phyloP scores from a whole-genome alignment of 2,797 vertebrate species.

The Takifugu rubripes region DNA sequence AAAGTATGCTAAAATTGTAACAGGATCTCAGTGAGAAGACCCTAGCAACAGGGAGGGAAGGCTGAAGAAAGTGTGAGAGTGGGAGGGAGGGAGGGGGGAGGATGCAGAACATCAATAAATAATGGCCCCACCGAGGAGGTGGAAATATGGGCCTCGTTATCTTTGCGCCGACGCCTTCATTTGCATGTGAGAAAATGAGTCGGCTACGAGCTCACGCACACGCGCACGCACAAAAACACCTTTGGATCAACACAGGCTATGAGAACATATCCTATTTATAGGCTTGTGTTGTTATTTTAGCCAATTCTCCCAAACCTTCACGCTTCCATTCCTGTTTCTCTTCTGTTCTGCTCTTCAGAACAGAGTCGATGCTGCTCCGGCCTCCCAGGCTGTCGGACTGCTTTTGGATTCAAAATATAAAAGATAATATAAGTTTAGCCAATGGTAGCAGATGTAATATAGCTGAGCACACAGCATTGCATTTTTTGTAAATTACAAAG shows the following conservation, averaged over 20 bases:
- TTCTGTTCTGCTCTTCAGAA: slow-evolving; percentile 7
- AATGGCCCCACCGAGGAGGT: slow-evolving; percentile 81
- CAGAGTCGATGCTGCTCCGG: slow-evolving; percentile 1
- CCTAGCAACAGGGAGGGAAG: slow-evolving; percentile 78
- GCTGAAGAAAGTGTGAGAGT: slow-evolving; percentile 68
- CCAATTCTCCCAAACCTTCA: slow-evolving; percentile 42
- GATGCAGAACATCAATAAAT: slow-evolving; percentile 85
- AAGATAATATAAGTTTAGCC: too few relatives aligned
- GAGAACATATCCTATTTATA: slow-evolving; percentile 68
- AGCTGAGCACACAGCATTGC: not conserved
- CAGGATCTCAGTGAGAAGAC: slow-evolving; percentile 64
- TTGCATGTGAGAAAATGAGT: slow-evolving; percentile 79
- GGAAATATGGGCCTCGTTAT: slow-evolving; percentile 82
- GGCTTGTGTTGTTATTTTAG: slow-evolving; percentile 53
- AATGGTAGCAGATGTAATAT: not conserved
- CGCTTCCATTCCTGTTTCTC: slow-evolving; percentile 29
- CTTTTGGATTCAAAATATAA: slow-evolving; percentile 24
- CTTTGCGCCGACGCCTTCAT: slow-evolving; percentile 77
- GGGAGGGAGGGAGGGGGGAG: slow-evolving; percentile 61
- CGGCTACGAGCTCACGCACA: slow-evolving; percentile 49
- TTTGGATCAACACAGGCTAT: slow-evolving; percentile 48
- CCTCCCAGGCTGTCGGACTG: slow-evolving; percentile 23
- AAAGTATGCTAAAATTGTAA: slow-evolving; percentile 53
- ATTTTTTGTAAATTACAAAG: not conserved
- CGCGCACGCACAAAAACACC: slow-evolving; percentile 19